These are phyloP conservation scores for Polyommatus iphigenia DNA, from an alignment of 2,888 invertebrate genomes.

Conservation along the genomic window DNA sequence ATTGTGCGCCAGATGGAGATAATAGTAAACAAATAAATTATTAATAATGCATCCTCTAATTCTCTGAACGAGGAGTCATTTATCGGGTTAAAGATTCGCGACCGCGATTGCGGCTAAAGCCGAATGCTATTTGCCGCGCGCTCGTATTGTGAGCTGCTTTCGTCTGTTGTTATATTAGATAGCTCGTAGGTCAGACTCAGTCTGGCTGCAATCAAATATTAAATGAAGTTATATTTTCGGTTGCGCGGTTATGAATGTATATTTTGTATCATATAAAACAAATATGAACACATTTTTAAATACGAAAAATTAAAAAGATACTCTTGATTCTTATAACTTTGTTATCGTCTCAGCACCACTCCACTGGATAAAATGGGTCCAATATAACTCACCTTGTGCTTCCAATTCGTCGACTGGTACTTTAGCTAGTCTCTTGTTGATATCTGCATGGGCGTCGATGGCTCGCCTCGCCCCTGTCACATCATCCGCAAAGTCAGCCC, in stretches of 20 bases:
- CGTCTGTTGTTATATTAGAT: background rate
- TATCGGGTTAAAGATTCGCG: background rate
- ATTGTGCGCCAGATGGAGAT: background rate
- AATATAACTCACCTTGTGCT: constrained; percentile 84
- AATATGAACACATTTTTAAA: background rate
- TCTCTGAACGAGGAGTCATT: background rate
- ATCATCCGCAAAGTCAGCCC: constrained; percentile 97
- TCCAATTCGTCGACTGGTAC: constrained; percentile 97
- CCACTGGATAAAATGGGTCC: too few relatives aligned
- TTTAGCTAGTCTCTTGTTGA: constrained; percentile 95
- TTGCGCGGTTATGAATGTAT: background rate
- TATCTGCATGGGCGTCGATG: constrained; percentile 95
- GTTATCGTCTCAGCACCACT: too few relatives aligned
- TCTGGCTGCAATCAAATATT: background rate
- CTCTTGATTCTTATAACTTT: too few relatives aligned
- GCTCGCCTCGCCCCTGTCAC: constrained; percentile 94
- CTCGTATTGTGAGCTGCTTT: background rate
- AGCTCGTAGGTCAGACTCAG: background rate
- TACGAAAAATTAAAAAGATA: background rate
- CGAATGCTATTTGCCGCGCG: background rate
- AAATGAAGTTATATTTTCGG: background rate
- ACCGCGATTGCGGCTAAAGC: background rate
- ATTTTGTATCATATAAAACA: background rate
- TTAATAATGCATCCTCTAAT: constrained; percentile 2
- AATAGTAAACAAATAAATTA: constrained; percentile 4